phyloP scores from a whole-genome alignment of 2,113 vertebrate species.

The Petroica traversi region DNA sequence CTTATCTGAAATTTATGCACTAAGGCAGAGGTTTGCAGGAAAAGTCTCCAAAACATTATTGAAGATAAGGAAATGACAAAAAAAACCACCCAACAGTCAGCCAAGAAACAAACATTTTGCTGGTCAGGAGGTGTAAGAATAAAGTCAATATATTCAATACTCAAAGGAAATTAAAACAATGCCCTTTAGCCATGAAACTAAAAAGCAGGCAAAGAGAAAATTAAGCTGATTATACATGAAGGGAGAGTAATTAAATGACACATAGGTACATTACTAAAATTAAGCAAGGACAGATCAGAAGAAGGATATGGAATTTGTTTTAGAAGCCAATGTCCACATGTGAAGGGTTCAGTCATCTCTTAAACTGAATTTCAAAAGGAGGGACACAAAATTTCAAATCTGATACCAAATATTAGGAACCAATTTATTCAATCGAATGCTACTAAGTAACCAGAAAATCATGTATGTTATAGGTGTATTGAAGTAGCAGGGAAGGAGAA shows the following conservation, averaged over 20 bases:
- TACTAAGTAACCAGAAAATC: neutral
- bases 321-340: neutral
- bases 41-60: neutral
- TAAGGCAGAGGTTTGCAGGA: neutral
- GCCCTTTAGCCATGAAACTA: neutral
- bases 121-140: neutral
- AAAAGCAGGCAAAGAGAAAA: neutral
- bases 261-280: neutral
- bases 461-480: neutral
- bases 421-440: neutral
- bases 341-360: neutral
- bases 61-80: neutral
- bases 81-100: neutral
- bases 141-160: neutral
- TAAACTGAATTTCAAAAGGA: neutral
- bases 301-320: neutral
- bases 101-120: neutral
- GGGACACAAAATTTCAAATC: neutral
- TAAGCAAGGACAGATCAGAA: neutral
- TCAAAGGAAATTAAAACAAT: neutral
- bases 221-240: neutral
- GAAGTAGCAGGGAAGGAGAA: neutral
- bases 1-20: neutral
- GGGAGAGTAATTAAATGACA: neutral
- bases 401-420: neutral